A percentile compares a stretch with the other conserved stretches of the same genome.
Evolutionary conservation across 2,113 vertebrate species (phyloP).

Genomic region (Thomomys bottae): DNA sequence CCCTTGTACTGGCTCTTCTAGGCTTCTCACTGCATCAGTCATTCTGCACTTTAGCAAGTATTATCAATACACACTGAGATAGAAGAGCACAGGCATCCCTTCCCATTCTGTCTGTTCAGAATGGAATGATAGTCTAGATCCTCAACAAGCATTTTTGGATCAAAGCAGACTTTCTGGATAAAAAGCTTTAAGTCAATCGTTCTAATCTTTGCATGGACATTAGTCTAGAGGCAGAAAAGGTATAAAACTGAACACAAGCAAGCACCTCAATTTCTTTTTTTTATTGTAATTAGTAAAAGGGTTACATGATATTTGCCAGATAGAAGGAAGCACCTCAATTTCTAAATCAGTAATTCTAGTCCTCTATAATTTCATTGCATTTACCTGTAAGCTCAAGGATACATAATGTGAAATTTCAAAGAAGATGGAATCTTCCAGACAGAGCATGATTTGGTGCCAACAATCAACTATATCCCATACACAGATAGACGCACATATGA

Average conservation of each 20-base stretch:
- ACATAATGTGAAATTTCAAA: slow-evolving; percentile 14
- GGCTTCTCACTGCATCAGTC: background rate
- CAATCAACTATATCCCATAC: background rate
- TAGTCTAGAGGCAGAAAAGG: slow-evolving; percentile 29
- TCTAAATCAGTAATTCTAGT: slow-evolving; percentile 31
- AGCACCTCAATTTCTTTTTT: slow-evolving; percentile 4
- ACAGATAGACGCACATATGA: background rate
- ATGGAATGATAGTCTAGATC: background rate
- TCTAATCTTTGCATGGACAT: slow-evolving; percentile 5
- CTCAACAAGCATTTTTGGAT: slow-evolving; percentile 7
- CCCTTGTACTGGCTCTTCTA: background rate
- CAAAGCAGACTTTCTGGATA: background rate
- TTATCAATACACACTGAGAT: too few relatives aligned
- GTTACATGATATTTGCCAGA: too few relatives aligned
- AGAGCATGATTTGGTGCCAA: background rate
- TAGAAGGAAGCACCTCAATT: background rate
- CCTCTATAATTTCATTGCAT: slow-evolving; percentile 22
- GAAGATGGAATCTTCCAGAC: slow-evolving; percentile 38
- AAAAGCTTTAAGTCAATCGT: slow-evolving; percentile 37
- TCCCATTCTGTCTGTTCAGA: background rate
- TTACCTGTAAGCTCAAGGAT: background rate
- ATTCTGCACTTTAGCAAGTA: background rate
- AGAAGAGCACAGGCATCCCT: too few relatives aligned
- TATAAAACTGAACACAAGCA: background rate
- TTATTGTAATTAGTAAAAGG: too few relatives aligned